These are phyloP conservation scores for Lepidurus arcticus DNA, from an alignment of 1,140 invertebrate species.

Conservation along the genomic window DNA sequence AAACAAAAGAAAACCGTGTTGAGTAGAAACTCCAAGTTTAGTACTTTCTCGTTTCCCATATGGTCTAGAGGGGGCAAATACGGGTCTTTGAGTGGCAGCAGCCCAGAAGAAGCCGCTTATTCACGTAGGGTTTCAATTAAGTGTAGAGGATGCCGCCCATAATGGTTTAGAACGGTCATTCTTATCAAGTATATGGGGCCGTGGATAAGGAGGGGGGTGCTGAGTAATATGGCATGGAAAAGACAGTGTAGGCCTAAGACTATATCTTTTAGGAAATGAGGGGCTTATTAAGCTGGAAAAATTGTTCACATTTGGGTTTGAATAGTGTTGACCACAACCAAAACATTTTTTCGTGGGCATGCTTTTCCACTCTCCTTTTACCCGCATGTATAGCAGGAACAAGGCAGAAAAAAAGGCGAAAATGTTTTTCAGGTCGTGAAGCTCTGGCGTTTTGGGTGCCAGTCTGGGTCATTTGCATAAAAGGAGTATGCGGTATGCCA, in stretches of 20 bases:
- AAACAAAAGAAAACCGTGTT: not conserved
- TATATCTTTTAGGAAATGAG: not conserved
- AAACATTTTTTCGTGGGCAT: not conserved
- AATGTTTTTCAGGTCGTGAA: not conserved
- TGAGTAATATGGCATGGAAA: not conserved
- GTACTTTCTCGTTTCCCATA: not conserved
- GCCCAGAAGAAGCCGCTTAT: not conserved
- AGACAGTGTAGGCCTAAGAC: not conserved
- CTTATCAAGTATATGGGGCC: not conserved
- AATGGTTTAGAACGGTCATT: not conserved
- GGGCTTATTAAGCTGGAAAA: conserved; percentile 14
- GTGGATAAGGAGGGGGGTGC: not conserved
- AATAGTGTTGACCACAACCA: conserved; percentile 12
- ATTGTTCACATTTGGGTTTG: not conserved
- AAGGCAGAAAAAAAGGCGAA: not conserved
- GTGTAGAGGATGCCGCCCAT: conserved; percentile 8
- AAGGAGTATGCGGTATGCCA: conserved; percentile 21
- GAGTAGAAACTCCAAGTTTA: not conserved
- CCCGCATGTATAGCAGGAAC: not conserved
- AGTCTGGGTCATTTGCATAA: conserved; percentile 15
- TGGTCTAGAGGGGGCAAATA: not conserved
- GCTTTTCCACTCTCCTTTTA: not conserved
- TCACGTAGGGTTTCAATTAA: conserved; percentile 19
- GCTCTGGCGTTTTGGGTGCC: not conserved
- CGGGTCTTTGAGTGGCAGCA: not conserved